Conservation (phyloP, 2,888 invertebrate genomes). For the Drosophila vallismaia region DNA sequence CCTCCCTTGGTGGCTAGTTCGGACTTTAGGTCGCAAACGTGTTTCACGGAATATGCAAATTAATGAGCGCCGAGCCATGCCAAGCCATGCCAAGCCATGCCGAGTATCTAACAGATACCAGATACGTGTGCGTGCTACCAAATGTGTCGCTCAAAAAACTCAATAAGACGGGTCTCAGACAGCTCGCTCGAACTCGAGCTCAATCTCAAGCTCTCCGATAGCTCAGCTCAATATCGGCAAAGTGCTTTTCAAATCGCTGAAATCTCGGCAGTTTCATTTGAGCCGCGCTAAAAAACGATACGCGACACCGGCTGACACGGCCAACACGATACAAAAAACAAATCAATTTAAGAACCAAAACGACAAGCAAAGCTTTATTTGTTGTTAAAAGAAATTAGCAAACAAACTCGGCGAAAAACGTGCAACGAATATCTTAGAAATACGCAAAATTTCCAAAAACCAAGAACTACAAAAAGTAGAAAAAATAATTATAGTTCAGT, state of each 20-base stretch:
- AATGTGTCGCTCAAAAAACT: constrained; percentile 69
- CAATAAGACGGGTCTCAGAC: constrained; percentile 63
- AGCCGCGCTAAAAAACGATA: constrained; percentile 82
- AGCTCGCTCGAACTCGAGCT: constrained; percentile 36
- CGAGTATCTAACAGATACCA: constrained; percentile 65
- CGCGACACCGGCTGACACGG: constrained; percentile 63
- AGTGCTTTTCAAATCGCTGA: constrained; percentile 53
- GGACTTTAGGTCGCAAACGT: constrained; percentile 36
- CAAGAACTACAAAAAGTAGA: constrained; percentile 5
- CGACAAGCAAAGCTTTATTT: constrained; percentile 43
- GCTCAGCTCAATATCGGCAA: constrained; percentile 45
- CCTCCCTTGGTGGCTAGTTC: constrained; percentile 6
- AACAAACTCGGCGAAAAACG: constrained; percentile 42
- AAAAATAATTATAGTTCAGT: constrained; percentile 16
- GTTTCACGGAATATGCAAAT: constrained; percentile 70
- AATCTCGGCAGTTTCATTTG: constrained; percentile 81
- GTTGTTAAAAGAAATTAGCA: constrained; percentile 43
- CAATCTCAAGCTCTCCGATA: constrained; percentile 19
- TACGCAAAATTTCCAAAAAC: neutral
- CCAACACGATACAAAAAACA: constrained; percentile 14
- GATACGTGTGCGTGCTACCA: constrained; percentile 60
- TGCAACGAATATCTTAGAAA: constrained; percentile 50
- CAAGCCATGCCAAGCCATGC: too few species aligned
- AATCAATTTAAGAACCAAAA: constrained; percentile 25
- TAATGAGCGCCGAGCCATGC: constrained; percentile 43